phyloP scores from a whole-genome alignment of 1,140 invertebrate species.

The Platorchestia sp. region DNA sequence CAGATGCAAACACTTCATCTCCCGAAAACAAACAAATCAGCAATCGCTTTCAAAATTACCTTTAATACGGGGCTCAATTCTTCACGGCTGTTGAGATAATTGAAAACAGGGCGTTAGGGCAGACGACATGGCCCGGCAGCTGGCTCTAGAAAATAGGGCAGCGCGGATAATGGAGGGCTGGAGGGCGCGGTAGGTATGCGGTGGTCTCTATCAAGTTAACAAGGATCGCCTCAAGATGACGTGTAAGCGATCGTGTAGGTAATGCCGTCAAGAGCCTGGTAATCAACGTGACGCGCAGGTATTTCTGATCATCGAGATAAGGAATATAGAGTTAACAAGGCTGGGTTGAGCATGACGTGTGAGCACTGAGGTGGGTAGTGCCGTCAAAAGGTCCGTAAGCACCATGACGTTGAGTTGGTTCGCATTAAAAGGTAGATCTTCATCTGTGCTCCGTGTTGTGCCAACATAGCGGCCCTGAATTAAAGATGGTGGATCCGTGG shows the following conservation, averaged over 20 bases:
- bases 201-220: conserved; percentile 25
- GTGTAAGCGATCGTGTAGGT: conserved; percentile 6
- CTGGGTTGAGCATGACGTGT: not conserved
- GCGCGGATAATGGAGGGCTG: not conserved
- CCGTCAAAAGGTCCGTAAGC: not conserved
- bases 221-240: not conserved
- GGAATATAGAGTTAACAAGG: conserved; percentile 1
- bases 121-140: conserved; percentile 27
- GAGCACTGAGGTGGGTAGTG: not conserved
- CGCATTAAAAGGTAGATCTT: not conserved
- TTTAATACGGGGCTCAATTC: conserved; percentile 38
- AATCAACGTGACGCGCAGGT: not conserved
- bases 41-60: conserved; percentile 17
- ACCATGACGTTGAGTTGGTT: not conserved
- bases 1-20: conserved; percentile 45
- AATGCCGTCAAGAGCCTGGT: not conserved
- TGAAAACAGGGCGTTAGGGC: conserved; percentile 28
- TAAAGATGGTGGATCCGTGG: not conserved
- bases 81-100: conserved; percentile 49
- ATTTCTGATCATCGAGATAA: conserved; percentile 1
- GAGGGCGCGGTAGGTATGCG: not conserved
- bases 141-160: not conserved
- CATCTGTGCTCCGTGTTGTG: not conserved
- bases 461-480: not conserved
- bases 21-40: conserved; percentile 47